phyloP scores from a whole-genome alignment of 2,113 vertebrate species.

The Chaetops frenatus region DNA sequence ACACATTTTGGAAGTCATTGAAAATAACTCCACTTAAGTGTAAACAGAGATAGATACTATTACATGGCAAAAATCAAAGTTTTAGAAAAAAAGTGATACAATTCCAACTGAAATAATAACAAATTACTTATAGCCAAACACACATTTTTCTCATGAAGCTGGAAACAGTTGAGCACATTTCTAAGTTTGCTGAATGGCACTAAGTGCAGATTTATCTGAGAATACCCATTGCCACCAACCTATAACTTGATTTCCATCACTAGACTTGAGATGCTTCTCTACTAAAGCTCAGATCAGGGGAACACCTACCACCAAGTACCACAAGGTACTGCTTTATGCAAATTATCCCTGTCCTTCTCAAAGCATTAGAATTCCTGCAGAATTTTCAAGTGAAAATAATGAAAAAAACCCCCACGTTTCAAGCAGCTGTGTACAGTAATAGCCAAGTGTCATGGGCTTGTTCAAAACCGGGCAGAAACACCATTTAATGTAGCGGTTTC shows the following conservation, averaged over 20 bases:
- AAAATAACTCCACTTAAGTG: background rate
- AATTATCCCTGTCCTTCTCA: background rate
- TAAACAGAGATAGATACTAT: background rate
- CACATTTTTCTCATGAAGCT: background rate
- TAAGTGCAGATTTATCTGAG: background rate
- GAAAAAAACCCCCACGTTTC: too few relatives aligned
- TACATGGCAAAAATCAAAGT: background rate
- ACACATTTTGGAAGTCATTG: background rate
- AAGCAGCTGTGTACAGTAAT: too few relatives aligned
- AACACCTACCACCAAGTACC: background rate
- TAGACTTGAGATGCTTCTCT: background rate
- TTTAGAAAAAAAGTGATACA: background rate
- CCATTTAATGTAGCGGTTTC: too few relatives aligned
- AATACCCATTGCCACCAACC: background rate
- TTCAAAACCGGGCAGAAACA: too few relatives aligned
- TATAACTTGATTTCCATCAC: background rate
- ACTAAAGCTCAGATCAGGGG: background rate
- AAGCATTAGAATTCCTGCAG: background rate
- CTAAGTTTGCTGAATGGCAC: background rate
- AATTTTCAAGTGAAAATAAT: background rate
- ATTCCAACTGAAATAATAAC: background rate
- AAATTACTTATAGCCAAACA: background rate
- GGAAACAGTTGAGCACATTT: background rate
- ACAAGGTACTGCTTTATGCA: background rate
- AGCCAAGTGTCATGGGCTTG: too few relatives aligned